Percentiles rank a stretch among this genome's conserved stretches.
phyloP scores from a whole-genome alignment of 2,888 invertebrate species.

The Gymnoscelis rufifasciata region DNA sequence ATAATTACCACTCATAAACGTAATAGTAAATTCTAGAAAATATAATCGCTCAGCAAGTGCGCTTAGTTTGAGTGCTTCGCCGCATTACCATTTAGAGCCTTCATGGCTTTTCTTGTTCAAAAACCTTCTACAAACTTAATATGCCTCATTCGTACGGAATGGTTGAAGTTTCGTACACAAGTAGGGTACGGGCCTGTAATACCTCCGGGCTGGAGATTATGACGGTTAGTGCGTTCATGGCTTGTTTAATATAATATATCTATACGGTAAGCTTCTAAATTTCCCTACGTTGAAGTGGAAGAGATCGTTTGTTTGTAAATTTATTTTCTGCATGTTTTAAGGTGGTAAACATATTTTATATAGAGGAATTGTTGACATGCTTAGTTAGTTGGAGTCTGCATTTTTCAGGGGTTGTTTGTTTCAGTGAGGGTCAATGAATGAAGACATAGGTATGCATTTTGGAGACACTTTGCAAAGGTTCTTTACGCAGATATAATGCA shows the following conservation, averaged over 20 bases:
- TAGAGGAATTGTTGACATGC: too few relatives aligned
- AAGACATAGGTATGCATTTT: too few relatives aligned
- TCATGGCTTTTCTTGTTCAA: constrained; percentile 29
- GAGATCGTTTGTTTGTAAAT: not conserved
- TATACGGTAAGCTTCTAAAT: not conserved
- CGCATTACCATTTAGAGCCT: constrained; percentile 20
- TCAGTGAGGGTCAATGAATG: too few relatives aligned
- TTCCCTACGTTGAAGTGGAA: not conserved
- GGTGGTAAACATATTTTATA: too few relatives aligned
- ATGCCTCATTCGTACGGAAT: constrained; percentile 41
- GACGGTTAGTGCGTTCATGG: constrained; percentile 39
- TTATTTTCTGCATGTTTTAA: not conserved
- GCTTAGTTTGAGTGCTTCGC: constrained; percentile 18
- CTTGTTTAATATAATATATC: constrained; percentile 21
- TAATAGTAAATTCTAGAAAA: constrained; percentile 12
- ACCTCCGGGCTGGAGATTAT: constrained; percentile 47
- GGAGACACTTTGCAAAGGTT: too few relatives aligned
- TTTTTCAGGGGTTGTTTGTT: too few relatives aligned
- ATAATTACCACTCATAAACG: too few relatives aligned
- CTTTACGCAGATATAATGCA: too few relatives aligned
- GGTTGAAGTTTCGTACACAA: constrained; percentile 47
- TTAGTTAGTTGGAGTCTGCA: too few relatives aligned
- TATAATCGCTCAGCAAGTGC: constrained; percentile 16
- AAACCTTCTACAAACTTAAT: constrained; percentile 35
- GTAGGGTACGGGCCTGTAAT: constrained; percentile 42